These are phyloP conservation scores for Perccottus glenii DNA, from an alignment of 2,113 vertebrate genomes.

Conservation along the genomic window DNA sequence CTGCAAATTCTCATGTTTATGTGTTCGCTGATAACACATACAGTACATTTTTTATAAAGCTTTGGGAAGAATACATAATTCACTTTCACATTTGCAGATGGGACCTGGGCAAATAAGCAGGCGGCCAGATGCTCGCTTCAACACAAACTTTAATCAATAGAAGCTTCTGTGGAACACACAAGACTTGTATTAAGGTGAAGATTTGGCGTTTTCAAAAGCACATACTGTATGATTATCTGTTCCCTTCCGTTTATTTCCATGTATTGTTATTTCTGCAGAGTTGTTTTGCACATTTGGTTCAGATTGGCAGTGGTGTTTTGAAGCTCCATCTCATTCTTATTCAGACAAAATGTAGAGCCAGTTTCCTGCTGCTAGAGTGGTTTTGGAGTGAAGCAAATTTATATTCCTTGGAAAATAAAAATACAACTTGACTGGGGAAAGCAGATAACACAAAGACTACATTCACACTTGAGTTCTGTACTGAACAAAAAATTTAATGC, in stretches of 20 bases:
- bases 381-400: conserved; percentile 7
- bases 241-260: background rate
- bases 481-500: too few relatives aligned
- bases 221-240: background rate
- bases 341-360: conserved; percentile 2
- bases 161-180: background rate
- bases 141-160: background rate
- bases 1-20: background rate
- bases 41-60: background rate
- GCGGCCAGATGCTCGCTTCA: background rate
- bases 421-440: background rate
- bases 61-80: background rate
- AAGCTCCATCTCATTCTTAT: conserved; percentile 3
- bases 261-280: conserved; percentile 8
- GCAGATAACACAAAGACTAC: background rate
- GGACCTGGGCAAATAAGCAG: background rate
- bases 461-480: background rate
- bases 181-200: background rate
- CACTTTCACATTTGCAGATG: conserved; percentile 11
- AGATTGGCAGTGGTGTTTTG: background rate
- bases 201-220: background rate
- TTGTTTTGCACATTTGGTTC: background rate
- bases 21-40: background rate
- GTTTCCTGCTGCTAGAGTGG: background rate
- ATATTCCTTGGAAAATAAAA: background rate